Conservation (phyloP, 2,113 vertebrate species). For the Hipposideros armiger region DNA sequence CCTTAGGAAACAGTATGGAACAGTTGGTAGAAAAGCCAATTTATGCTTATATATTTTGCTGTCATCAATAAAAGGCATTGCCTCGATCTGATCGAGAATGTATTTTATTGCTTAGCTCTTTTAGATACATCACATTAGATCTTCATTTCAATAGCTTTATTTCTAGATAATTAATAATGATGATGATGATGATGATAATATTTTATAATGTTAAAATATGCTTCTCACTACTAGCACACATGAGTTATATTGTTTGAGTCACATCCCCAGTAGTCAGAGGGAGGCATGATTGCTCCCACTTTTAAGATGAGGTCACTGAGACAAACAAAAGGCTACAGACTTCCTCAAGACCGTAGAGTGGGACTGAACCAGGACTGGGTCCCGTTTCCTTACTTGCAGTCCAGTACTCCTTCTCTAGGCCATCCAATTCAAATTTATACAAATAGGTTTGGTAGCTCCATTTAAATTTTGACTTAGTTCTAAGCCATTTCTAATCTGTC, state of each 20-base stretch:
- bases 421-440: too few species aligned
- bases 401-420: not conserved
- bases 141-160: conserved; percentile 34
- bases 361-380: not conserved
- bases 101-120: not conserved
- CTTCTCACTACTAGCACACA: not conserved
- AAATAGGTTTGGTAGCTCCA: not conserved
- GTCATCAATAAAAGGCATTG: not conserved
- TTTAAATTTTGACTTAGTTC: not conserved
- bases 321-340: not conserved
- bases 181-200: not conserved
- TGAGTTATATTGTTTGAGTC: not conserved
- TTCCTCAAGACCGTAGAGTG: not conserved
- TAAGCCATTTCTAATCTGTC: not conserved
- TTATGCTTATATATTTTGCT: not conserved
- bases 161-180: not conserved
- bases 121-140: not conserved
- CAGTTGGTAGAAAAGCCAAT: not conserved
- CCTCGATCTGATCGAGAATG: not conserved
- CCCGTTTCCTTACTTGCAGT: fast-evolving
- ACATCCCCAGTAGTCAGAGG: not conserved
- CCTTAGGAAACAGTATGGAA: conserved; percentile 11
- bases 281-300: not conserved
- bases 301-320: not conserved
- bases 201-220: not conserved